Percentiles rank a stretch among this genome's conserved stretches.
Conservation (phyloP, 2,888 invertebrate species). For the Hecatera dysodea region DNA sequence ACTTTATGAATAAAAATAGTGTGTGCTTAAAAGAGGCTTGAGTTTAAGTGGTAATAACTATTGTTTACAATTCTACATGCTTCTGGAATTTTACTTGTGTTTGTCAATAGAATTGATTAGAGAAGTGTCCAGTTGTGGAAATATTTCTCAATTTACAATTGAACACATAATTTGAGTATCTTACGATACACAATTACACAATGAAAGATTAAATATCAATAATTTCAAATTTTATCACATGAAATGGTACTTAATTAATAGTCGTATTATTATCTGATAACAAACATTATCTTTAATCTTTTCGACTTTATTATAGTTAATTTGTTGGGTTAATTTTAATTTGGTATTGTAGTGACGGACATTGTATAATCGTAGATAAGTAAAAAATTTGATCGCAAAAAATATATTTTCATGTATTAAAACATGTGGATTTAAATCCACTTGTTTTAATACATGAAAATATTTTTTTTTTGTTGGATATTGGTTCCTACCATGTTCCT, state of each 20-base stretch:
- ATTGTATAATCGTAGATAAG: background rate
- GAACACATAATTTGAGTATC: background rate
- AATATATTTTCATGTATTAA: too few relatives aligned
- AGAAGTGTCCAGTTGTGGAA: background rate
- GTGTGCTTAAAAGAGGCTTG: background rate
- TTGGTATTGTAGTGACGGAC: background rate
- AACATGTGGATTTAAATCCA: too few relatives aligned
- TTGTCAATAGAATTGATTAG: background rate
- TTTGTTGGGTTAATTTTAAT: background rate
- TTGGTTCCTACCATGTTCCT: too few relatives aligned
- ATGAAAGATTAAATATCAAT: constrained; percentile 7
- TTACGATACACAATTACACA: background rate
- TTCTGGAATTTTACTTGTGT: constrained; percentile 9
- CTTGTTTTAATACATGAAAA: too few relatives aligned
- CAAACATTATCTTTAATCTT: background rate
- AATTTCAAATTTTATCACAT: constrained; percentile 5
- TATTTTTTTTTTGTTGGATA: too few relatives aligned
- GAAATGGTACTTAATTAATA: constrained; percentile 15
- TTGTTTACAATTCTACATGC: background rate
- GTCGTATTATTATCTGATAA: constrained; percentile 24
- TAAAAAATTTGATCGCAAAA: too few relatives aligned
- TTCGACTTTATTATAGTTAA: background rate
- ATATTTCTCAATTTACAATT: background rate
- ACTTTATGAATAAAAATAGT: background rate
- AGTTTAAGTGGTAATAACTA: background rate